Evolutionary conservation across 2,888 invertebrate species (phyloP), one percentile per base, ranked within the genome.

Genomic region (Lasius fuliginosus): DNA sequence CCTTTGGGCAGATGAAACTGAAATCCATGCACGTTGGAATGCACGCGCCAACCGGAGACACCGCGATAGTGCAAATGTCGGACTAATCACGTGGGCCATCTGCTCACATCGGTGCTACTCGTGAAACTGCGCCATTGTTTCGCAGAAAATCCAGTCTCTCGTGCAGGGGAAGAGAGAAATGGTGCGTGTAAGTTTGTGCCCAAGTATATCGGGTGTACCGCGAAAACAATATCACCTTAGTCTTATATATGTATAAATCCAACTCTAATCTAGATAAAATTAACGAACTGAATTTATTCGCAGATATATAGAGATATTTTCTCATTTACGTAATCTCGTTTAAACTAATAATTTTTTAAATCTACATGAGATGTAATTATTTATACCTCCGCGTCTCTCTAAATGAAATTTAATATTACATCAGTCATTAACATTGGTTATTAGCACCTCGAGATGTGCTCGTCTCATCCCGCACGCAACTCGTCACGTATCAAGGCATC

Each of bases 11-110:
- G 85, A 90, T 85, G 87, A 86, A 76, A 84, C 81, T 74, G 53
- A 83, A 83, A 83, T 82, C 74, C 82, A 36, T 36, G 36, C 36
- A 53, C 67, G 79, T 81, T 82, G 88, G 87, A 89, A 92, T 88
- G 92, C 76, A 77, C 90, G 91, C 90, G 91, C 90, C 88, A 91
- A 89, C 88, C 90, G 85, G 84, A 83, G 82, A 86, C 85, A 81
- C 77, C 86, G 84, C 74, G 36, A 9, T 84, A 89, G 90, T 88
- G 88, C 90, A 89, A 92, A 90, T 91, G 92, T 91, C 92, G 91
- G 92, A 92, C 93, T 92, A 92, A 93, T 93, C 92, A 90, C 84
- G 87, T 85, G 87, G 85, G 81, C 83, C 85, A 82, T 90, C 87
- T 87, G 49, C 69, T 84, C 83, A 71, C 82, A 81, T 64, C 69